Evolutionary conservation across 2,797 vertebrate genomes (phyloP).

Genomic region (Rhinella marina): DNA sequence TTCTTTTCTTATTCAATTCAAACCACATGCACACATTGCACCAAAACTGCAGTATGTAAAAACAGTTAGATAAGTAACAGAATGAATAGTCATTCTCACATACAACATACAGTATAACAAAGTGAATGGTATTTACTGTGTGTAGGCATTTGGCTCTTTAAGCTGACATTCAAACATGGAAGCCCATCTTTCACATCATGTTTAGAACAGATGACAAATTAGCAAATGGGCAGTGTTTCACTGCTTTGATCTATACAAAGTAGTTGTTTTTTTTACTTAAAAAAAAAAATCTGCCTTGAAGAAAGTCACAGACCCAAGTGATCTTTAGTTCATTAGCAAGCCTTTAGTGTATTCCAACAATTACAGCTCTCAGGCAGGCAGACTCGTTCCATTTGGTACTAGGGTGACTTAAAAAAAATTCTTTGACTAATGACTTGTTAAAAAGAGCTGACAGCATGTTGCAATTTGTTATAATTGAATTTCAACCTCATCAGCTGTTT

Average conservation of each 20-base stretch:
- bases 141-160: not conserved
- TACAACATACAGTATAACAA: not conserved
- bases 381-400: conserved; percentile 70
- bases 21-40: not conserved
- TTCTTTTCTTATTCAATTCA: not conserved
- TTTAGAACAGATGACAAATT: conserved; percentile 73
- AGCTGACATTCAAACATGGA: conserved; percentile 14
- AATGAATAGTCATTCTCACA: conserved; percentile 53
- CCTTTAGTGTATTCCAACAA: conserved; percentile 86
- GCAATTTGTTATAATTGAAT: conserved; percentile 88
- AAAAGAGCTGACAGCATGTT: conserved; percentile 86
- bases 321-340: conserved; percentile 87
- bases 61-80: not conserved
- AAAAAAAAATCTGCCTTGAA: conserved; percentile 72
- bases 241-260: conserved; percentile 83
- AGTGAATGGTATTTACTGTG: not conserved
- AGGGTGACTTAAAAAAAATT: conserved; percentile 71
- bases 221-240: conserved; percentile 77
- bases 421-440: conserved; percentile 89
- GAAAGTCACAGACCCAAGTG: conserved; percentile 74
- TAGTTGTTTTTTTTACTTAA: conserved; percentile 67
- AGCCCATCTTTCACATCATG: not conserved
- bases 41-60: not conserved
- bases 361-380: conserved; percentile 83
- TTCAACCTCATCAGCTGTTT: conserved; percentile 87